Conservation (phyloP, 2,888 invertebrate genomes). For the Drosophila pseudotalamancana region DNA sequence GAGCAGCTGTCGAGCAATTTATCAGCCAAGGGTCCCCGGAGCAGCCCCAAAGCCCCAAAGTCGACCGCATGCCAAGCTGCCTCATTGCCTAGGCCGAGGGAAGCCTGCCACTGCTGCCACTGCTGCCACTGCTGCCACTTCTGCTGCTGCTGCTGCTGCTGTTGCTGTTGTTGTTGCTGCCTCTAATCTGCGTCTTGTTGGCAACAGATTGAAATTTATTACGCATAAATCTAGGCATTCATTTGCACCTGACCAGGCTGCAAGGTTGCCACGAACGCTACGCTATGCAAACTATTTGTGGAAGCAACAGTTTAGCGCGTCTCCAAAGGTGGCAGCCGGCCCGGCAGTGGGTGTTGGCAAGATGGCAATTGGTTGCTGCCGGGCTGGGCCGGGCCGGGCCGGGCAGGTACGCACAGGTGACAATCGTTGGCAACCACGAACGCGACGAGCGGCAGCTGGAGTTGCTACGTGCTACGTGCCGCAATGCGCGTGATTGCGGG, state of each 20-base stretch:
- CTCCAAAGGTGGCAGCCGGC: background rate
- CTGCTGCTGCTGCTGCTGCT: background rate
- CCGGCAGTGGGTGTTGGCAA: background rate
- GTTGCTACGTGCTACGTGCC: constrained; percentile 60
- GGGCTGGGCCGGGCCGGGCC: too few species aligned
- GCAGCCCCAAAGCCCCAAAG: constrained; percentile 15
- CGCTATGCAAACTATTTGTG: constrained; percentile 71
- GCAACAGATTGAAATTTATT: constrained; percentile 83
- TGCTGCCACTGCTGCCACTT: background rate
- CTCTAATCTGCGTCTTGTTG: constrained; percentile 77
- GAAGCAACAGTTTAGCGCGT: constrained; percentile 58
- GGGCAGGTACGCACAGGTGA: constrained; percentile 68
- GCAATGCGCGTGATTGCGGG: constrained; percentile 60
- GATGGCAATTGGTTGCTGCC: constrained; percentile 12
- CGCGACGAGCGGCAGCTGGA: constrained; percentile 19
- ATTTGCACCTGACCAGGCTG: constrained; percentile 72
- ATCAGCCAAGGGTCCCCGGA: constrained; percentile 55
- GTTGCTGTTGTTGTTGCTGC: constrained; percentile 18
- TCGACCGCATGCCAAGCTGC: constrained; percentile 43
- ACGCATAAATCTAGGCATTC: constrained; percentile 83
- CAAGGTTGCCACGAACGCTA: constrained; percentile 36
- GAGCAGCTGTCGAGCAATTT: constrained; percentile 64
- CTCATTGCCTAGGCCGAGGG: constrained; percentile 7
- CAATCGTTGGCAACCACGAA: constrained; percentile 48
- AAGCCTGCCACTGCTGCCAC: background rate